Base-by-base conservation (phyloP, 64 coral and sea anemone genomes). In the Montipora efflorescens region DNA sequence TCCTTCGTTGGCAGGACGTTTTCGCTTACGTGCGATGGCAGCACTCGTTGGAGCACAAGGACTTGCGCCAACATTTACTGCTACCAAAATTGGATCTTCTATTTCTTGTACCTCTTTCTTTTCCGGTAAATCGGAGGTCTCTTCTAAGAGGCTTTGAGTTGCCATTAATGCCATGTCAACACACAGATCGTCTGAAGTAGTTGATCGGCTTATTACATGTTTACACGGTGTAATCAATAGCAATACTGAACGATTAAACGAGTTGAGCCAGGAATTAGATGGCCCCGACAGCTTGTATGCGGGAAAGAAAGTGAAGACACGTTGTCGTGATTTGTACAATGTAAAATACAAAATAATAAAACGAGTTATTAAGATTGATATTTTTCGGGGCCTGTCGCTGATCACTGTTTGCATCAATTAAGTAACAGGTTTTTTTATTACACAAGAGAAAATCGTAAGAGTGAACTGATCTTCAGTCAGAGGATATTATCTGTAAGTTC, bases 101-200 rank as follows among this genome's bases (percentile, higher is more conserved):
- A 82, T 47, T 89, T 67, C 89, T 90, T 90, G 76, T 57, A 90
- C 89, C 80, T 90, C 88, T 78, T 90, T 75, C 75, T 90, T 90
- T 16, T 79, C 88, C 75, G 74, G 79, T 78, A 62, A 90, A 79
- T 81, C 59, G 77, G 77, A 90, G 88, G 52, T 62, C 76, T 90
- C 88, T 86, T 86, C 83, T 86, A 78, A n/a, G 57, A 91, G 89
- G 89, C 78, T 81, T 81, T 81, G 89, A 66, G 77, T 81, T 90
- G 71, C 74, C 83, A 86, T 86, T 70, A 86, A 86, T 61, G 82
- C 69, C 25, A 28, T 28, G 25, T 28, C 25, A 28, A 28, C 25
- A 28, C 0, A 28, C 25, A 28, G 25, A 28, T 28, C 25, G 25
- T 28, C 25, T 28, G 25, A 28, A 28, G 25, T 28, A 28, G 25